phyloP scores from a whole-genome alignment of 30 jellyfish, hydroid and myxozoan species.

The Turritopsis rubra region DNA sequence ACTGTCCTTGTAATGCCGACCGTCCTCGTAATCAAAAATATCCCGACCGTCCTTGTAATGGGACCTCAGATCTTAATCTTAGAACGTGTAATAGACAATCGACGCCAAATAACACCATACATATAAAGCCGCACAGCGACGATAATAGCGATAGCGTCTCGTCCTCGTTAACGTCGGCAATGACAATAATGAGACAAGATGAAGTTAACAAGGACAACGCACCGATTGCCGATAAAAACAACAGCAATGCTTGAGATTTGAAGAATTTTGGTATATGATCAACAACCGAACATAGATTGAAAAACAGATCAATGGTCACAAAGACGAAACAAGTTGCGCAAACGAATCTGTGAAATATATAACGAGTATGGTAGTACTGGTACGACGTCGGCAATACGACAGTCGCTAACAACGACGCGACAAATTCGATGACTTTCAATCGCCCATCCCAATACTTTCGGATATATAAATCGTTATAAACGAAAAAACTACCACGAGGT shows the following conservation, averaged over 20 bases:
- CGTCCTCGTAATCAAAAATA: no score
- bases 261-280: slow-evolving; percentile 9
- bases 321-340: slow-evolving; percentile 3
- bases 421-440: slow-evolving; percentile 14
- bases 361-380: slow-evolving; percentile 17
- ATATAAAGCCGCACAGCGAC: slow-evolving; percentile 19
- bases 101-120: slow-evolving; percentile 38
- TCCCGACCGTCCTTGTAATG: neutral
- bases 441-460: slow-evolving; percentile 40
- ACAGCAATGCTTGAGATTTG: neutral
- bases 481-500: no score
- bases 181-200: neutral
- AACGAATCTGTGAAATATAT: slow-evolving; percentile 3
- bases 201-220: slow-evolving; percentile 16
- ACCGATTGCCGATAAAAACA: slow-evolving; percentile 7
- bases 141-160: slow-evolving; percentile 22
- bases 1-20: no score
- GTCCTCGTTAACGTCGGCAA: slow-evolving; percentile 14
- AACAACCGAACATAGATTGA: slow-evolving; percentile 21
- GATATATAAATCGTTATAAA: slow-evolving; percentile 18
- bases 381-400: slow-evolving; percentile 7
- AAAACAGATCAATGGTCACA: slow-evolving; percentile 14
- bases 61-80: slow-evolving; percentile 9
- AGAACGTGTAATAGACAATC: slow-evolving; percentile 17
- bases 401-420: slow-evolving; percentile 10